These are phyloP conservation scores for Helicoverpa armigera DNA, from an alignment of 1,140 invertebrate species.

Conservation along the genomic window DNA sequence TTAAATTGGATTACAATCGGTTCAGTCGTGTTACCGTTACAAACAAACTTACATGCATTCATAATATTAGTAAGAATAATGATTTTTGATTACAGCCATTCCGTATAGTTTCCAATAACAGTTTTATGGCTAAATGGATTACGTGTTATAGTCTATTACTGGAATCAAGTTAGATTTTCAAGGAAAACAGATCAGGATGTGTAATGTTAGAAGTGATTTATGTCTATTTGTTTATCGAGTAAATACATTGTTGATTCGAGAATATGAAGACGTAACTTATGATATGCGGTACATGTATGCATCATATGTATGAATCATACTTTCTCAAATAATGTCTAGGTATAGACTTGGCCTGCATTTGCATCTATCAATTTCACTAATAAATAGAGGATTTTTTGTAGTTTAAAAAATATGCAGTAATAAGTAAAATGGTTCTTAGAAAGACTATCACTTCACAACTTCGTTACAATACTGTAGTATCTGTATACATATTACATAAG, in stretches of 20 bases:
- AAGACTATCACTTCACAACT: no score
- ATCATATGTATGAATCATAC: neutral
- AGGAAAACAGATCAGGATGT: neutral
- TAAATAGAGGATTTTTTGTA: no score
- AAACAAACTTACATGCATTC: no score
- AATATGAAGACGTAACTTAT: neutral
- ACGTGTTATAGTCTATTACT: neutral
- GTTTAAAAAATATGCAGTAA: no score
- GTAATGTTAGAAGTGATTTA: neutral
- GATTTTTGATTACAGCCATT: neutral
- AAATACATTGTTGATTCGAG: no score
- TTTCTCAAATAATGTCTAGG: no score
- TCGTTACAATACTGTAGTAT: neutral
- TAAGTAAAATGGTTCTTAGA: no score
- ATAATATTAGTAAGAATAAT: neutral
- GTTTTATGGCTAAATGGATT: neutral
- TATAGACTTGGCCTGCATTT: no score
- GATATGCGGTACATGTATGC: neutral
- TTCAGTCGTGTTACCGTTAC: no score
- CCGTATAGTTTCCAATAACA: neutral
- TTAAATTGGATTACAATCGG: no score
- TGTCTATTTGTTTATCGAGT: no score
- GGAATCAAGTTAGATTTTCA: slow-evolving; percentile 1
- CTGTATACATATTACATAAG: neutral
- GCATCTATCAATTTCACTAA: no score